Evolutionary conservation across 1,140 invertebrate species (phyloP), one percentile per base, ranked within the genome.

Genomic region (Oppia nitens): DNA sequence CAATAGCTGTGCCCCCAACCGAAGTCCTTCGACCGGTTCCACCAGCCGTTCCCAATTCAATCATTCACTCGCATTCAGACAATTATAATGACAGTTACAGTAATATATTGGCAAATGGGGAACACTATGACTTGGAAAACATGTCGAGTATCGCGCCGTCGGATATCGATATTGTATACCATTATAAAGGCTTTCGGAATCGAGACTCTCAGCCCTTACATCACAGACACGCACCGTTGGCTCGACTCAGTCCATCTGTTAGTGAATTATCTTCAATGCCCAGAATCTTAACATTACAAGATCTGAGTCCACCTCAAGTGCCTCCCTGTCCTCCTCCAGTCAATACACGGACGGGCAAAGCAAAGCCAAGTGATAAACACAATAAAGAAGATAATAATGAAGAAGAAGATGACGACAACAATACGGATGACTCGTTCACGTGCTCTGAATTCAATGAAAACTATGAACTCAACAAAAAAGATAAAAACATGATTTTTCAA

Each of bases 71-170:
- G 60, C 12, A 66, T 66, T 52, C 65, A 62, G 53, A 59, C 60
- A 45, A 65, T 53, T 40, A 62, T 59, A 12, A 53, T 57, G 28
- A 65, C 49, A 45, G 59, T 27, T 62, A 62, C 53, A 63, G 29
- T 53, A 61, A 54, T 49, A 59, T 47, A 28, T 49, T 56, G 47
- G 55, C 67, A 26, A 32, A 85, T 63, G 89, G 90, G 0, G 92
- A 96, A 69, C 91, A 93, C 68, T 96, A 97, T 67, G 92, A 97
- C 70, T 73, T 97, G 55, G 92, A 97, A 72, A 96, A 96, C 72
- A 89, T 91, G 0, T 93, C 89, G 69, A 93, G 88, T 0, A 95
- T 97, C 63, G 93, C 93, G 0, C 91, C 93, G 0, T 93, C 89
- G 12, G 93, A 96, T 70, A 94, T 95, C 61, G 92, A 96, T 68